Percentiles rank a stretch among this genome's conserved stretches.
phyloP scores from a whole-genome alignment of 2,113 vertebrate genomes.

The Copsychus sechellarum region DNA sequence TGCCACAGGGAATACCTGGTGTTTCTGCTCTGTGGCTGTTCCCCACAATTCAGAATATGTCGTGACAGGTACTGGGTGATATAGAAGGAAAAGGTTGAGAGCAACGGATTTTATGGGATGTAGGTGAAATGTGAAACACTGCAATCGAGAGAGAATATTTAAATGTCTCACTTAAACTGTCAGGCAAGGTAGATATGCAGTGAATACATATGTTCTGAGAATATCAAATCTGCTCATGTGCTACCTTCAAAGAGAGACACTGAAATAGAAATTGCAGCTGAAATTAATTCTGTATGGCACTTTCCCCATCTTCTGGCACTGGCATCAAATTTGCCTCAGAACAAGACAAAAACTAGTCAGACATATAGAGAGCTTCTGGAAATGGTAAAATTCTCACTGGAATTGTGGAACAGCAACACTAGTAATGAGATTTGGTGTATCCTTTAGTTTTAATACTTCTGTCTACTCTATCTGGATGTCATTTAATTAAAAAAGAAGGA shows the following conservation, averaged over 20 bases:
- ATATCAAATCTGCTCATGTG: conserved; percentile 14
- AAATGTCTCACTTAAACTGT: conserved; percentile 48
- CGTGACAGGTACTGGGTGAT: background rate
- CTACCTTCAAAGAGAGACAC: conserved; percentile 39
- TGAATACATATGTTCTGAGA: conserved; percentile 34
- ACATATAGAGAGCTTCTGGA: background rate
- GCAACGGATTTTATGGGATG: background rate
- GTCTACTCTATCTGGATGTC: conserved; percentile 5
- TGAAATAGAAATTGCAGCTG: conserved; percentile 6
- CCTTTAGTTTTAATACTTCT: conserved; percentile 11
- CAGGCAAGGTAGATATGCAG: conserved; percentile 27
- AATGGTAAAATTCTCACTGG: background rate
- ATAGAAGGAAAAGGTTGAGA: background rate
- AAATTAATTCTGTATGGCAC: conserved; percentile 23
- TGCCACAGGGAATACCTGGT: background rate
- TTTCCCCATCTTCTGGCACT: background rate
- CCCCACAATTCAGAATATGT: background rate
- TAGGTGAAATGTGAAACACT: background rate
- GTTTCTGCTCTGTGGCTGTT: background rate
- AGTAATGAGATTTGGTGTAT: conserved; percentile 13
- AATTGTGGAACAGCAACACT: background rate
- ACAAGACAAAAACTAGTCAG: background rate
- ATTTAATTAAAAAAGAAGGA: conserved; percentile 49
- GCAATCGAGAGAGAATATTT: conserved; percentile 2
- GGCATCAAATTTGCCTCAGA: background rate